These are phyloP conservation scores for Zeus faber DNA, from an alignment of 2,113 vertebrate species.

Conservation along the genomic window DNA sequence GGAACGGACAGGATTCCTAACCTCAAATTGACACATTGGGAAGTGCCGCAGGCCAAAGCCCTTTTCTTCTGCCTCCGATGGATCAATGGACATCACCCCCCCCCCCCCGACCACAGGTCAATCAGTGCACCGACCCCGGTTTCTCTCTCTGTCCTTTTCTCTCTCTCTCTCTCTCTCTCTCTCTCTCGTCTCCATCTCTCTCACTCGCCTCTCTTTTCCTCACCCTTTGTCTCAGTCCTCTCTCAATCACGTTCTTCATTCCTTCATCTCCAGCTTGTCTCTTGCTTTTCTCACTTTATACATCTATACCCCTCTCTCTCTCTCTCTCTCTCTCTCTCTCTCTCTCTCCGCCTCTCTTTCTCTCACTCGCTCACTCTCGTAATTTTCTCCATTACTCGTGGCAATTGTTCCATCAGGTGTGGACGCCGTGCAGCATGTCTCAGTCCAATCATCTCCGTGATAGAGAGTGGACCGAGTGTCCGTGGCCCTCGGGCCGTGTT, in stretches of 20 bases:
- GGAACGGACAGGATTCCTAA: constrained; percentile 62
- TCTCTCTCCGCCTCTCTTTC: constrained; percentile 3
- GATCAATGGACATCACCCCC: constrained; percentile 71
- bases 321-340: not conserved
- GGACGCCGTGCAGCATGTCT: constrained; percentile 57
- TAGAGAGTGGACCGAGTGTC: constrained; percentile 53
- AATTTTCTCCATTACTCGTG: constrained; percentile 54
- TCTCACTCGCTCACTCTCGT: not conserved
- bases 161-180: constrained; percentile 12
- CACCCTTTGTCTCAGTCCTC: not conserved
- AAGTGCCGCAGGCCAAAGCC: constrained; percentile 63
- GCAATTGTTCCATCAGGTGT: constrained; percentile 59
- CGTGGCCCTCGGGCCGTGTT: constrained; percentile 43
- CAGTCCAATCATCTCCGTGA: constrained; percentile 60
- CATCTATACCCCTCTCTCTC: not conserved
- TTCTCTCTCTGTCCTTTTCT: constrained; percentile 17
- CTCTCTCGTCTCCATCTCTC: constrained; percentile 37
- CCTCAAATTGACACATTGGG: constrained; percentile 69
- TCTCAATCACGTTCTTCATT: not conserved
- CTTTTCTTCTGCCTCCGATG: constrained; percentile 47
- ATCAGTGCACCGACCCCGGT: constrained; percentile 51
- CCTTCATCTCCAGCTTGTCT: not conserved
- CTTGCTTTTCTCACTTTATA: not conserved
- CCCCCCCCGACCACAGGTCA: constrained; percentile 63
- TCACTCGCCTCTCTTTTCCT: constrained; percentile 16